phyloP scores from a whole-genome alignment of 2,888 invertebrate species.

The Diarsia mendica region DNA sequence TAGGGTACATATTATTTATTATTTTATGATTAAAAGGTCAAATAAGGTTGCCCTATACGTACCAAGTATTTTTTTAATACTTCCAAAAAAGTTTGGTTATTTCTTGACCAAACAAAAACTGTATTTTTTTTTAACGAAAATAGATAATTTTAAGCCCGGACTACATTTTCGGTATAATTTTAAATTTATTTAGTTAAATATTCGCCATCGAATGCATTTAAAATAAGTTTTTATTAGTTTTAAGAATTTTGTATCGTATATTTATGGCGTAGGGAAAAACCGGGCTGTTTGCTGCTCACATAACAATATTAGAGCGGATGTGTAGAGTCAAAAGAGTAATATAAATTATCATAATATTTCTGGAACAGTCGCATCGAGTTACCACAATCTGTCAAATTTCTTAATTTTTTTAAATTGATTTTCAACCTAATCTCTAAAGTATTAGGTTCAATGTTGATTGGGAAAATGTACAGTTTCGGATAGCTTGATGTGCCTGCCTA shows the following conservation, averaged over 20 bases:
- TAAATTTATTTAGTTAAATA: conserved; percentile 35
- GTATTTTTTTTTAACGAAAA: not conserved
- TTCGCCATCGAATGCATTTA: conserved; percentile 61
- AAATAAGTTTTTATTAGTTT: conserved; percentile 37
- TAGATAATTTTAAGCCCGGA: not conserved
- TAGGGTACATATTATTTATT: not conserved
- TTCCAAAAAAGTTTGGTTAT: not conserved
- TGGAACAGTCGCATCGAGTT: too few relatives aligned
- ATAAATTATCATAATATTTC: not conserved
- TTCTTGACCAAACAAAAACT: not conserved
- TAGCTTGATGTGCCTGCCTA: too few relatives aligned
- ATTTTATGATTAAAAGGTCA: conserved; percentile 38
- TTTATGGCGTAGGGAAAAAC: conserved; percentile 52
- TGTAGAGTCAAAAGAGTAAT: not conserved
- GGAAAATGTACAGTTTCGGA: too few relatives aligned
- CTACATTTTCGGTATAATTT: conserved; percentile 23
- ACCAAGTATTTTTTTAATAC: conserved; percentile 18
- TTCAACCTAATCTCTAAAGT: too few relatives aligned
- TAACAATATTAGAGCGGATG: conserved; percentile 25
- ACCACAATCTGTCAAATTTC: too few relatives aligned
- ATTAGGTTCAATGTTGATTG: too few relatives aligned
- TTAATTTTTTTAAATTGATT: too few relatives aligned
- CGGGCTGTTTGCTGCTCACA: conserved; percentile 70
- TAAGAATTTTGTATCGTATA: conserved; percentile 29
- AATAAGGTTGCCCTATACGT: conserved; percentile 57